Conservation (phyloP, 2,113 vertebrate species). For the Ochotona princeps region DNA sequence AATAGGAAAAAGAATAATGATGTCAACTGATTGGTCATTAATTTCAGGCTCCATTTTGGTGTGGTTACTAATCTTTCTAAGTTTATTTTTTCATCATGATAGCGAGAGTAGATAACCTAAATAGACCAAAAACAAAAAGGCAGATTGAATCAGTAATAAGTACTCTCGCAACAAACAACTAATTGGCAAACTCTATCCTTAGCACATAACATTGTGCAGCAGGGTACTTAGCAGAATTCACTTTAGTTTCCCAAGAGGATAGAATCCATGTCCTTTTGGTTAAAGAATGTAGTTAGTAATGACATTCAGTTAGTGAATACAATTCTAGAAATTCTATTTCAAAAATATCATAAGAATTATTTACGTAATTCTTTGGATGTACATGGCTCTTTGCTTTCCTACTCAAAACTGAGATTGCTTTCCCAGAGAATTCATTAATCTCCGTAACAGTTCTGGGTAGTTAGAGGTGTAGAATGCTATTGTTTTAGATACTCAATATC, state of each 20-base stretch:
- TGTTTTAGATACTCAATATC: not conserved
- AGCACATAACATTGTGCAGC: not conserved
- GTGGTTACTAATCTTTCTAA: not conserved
- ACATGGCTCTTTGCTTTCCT: not conserved
- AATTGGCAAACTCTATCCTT: not conserved
- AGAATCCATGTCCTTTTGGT: not conserved
- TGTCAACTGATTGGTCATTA: not conserved
- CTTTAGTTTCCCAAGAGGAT: not conserved
- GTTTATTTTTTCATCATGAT: not conserved
- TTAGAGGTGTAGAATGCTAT: not conserved
- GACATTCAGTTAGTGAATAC: not conserved
- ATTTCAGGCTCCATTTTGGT: not conserved
- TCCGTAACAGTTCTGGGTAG: not conserved
- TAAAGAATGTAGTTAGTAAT: constrained; percentile 17
- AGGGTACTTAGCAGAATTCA: not conserved
- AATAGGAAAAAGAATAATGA: not conserved
- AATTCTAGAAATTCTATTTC: not conserved
- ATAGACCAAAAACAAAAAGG: too few relatives aligned
- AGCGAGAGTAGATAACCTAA: not conserved
- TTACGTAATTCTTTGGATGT: not conserved
- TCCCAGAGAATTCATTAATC: not conserved
- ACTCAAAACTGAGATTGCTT: not conserved
- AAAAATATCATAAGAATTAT: constrained; percentile 28
- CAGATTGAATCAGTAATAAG: too few relatives aligned
- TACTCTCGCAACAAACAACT: not conserved